A percentile compares a stretch with the other conserved stretches of the same genome.
phyloP scores from a whole-genome alignment of 2,888 invertebrate genomes.

The Thalpophila matura region DNA sequence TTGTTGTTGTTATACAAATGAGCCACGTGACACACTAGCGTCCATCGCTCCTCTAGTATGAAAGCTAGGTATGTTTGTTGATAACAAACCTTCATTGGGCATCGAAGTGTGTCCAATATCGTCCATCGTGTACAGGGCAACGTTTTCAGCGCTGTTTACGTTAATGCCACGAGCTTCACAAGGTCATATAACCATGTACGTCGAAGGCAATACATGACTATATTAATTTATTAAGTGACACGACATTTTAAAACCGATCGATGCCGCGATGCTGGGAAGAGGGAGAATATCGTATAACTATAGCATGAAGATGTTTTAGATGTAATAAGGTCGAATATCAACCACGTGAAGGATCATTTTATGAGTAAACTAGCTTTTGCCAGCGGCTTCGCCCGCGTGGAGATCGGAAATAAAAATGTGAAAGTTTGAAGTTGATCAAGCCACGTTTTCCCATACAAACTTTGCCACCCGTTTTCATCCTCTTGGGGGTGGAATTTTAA shows the following conservation, averaged over 20 bases:
- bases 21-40: slow-evolving; percentile 25
- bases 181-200: slow-evolving; percentile 42
- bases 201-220: background rate
- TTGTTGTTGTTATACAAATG: slow-evolving; percentile 20
- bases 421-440: too few species aligned
- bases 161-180: slow-evolving; percentile 25
- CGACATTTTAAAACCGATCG: too few species aligned
- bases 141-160: slow-evolving; percentile 22
- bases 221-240: slow-evolving; percentile 50
- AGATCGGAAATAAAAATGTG: too few species aligned
- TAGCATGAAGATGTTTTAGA: too few species aligned
- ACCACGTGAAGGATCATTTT: too few species aligned
- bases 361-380: too few species aligned
- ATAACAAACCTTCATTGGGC: slow-evolving; percentile 5
- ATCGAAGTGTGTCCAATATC: slow-evolving; percentile 10
- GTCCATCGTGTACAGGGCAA: slow-evolving; percentile 10
- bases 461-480: too few species aligned
- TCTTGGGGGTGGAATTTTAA: too few species aligned
- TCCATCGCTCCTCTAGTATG: slow-evolving; percentile 5
- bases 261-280: slow-evolving; percentile 1
- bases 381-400: too few species aligned
- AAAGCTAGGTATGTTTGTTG: background rate
- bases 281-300: background rate
- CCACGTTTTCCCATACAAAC: too few species aligned
- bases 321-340: too few species aligned